Percentiles rank a stretch among this genome's conserved stretches.
phyloP scores from a whole-genome alignment of 2,888 invertebrate genomes.

The Drosophila longiperda region DNA sequence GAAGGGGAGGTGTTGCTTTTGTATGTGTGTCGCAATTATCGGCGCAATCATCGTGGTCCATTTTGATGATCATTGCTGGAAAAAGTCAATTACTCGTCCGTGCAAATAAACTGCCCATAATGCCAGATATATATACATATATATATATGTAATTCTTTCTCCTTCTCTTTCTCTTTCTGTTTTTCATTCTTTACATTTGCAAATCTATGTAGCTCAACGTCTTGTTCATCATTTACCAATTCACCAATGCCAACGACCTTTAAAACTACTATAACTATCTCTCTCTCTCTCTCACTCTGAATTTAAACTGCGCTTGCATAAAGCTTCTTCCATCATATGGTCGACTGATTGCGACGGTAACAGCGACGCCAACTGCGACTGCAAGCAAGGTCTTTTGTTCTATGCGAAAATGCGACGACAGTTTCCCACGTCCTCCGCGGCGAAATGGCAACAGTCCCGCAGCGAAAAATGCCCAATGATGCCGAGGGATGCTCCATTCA shows the following conservation, averaged over 20 bases:
- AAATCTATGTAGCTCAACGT: slow-evolving; percentile 20
- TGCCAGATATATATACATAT: slow-evolving; percentile 7
- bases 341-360: slow-evolving; percentile 20
- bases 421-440: slow-evolving; percentile 63
- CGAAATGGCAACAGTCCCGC: slow-evolving; percentile 16
- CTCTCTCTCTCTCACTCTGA: not conserved
- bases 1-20: not conserved
- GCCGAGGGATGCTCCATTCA: slow-evolving; percentile 36
- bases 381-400: slow-evolving; percentile 57
- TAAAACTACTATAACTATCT: not conserved
- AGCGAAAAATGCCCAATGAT: slow-evolving; percentile 10
- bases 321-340: slow-evolving; percentile 43
- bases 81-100: slow-evolving; percentile 63
- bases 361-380: slow-evolving; percentile 12
- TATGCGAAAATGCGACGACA: slow-evolving; percentile 62
- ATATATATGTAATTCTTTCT: slow-evolving; percentile 9
- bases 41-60: slow-evolving; percentile 76
- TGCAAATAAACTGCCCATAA: slow-evolving; percentile 49
- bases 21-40: slow-evolving; percentile 72
- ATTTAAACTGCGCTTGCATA: slow-evolving; percentile 49
- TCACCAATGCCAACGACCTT: slow-evolving; percentile 44
- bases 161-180: slow-evolving; percentile 6
- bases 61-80: slow-evolving; percentile 72
- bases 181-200: not conserved
- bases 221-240: slow-evolving; percentile 20